Base-by-base conservation (phyloP, 2,797 vertebrate species). In the Esox masquinongy region DNA sequence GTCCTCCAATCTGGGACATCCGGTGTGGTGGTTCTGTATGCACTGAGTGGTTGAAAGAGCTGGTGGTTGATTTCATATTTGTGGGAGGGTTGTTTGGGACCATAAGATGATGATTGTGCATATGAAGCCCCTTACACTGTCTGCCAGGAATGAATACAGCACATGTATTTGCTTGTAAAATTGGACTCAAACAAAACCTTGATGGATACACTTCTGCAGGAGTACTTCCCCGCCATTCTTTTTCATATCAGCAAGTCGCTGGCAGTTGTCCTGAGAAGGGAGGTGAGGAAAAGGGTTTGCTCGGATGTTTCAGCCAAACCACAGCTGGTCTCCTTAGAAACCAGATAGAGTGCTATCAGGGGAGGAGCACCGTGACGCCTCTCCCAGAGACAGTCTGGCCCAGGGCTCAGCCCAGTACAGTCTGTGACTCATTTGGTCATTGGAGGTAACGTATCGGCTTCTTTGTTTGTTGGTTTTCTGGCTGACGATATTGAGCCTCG, bases 251-350 rank as follows among this genome's bases (percentile, higher is more conserved):
- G 47, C 26, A 43, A 51, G 63, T 39, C 15, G 26, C 39, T 59
- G 56, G 49, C 39, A 66, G 39, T 67, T 56, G 59, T 43, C 14
- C n/a, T 49, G 39, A 22, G 70, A 63, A 72, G 76, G 53, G 63
- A 81, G 63, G 78, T 86, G 50, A 78, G 70, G 74, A 50, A 80
- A 67, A 56, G 49, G 64, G 34, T 78, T 78, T 15, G 24, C 68
- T 77, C 72, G 47, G 53, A 59, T 36, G 29, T 49, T 22, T 72
- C 43, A 78, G 74, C 29, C 26, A 67, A 49, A 68, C 68, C 61
- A 29, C 77, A 67, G 49, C 29, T 76, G 43, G 70, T 78, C 19
- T 77, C 51, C 51, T 34, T 17, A 75, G 34, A 66, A 36, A 61
- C 39, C 17, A 22, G 64, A 78, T 29, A 14, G 56, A 72, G 71